Conservation (phyloP, 2,888 invertebrate species). For the Chalcis sispes region DNA sequence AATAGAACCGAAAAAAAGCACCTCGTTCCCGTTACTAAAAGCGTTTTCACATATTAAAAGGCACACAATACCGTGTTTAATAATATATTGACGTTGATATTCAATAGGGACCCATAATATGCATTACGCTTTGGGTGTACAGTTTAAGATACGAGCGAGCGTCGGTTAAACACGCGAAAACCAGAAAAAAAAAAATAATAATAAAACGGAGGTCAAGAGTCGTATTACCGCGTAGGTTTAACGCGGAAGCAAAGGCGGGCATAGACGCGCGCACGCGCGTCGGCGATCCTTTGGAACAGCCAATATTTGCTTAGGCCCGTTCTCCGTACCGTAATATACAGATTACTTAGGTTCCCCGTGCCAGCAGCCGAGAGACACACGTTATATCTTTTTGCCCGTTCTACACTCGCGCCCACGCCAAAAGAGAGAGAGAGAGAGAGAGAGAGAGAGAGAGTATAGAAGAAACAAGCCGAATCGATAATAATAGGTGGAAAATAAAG, state of each 20-base stretch:
- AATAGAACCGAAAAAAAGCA: no score
- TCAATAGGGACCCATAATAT: conserved; percentile 5
- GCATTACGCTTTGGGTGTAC: conserved; percentile 3
- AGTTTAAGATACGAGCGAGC: conserved; percentile 18
- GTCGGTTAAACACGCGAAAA: conserved; percentile 40
- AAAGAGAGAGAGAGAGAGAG: not conserved
- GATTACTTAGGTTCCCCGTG: conserved; percentile 47
- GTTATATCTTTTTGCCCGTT: conserved; percentile 41
- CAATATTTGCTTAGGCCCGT: conserved; percentile 53
- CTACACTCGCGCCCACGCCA: conserved; percentile 39
- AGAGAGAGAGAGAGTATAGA: conserved; percentile 6
- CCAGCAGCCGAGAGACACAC: not conserved
- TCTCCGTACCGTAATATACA: conserved; percentile 49
- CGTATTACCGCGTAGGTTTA: conserved; percentile 56
- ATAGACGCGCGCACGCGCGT: not conserved
- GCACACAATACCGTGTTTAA: not conserved
- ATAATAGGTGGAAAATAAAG: conserved; percentile 19
- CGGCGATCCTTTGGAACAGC: conserved; percentile 14
- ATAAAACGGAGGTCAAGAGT: conserved; percentile 67
- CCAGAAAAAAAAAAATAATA: no score
- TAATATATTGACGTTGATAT: conserved; percentile 31
- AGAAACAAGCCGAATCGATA: conserved; percentile 16
- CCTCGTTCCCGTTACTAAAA: no score
- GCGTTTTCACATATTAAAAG: no score
- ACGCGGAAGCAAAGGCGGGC: conserved; percentile 44